Evolutionary conservation across 2,888 invertebrate species (phyloP), one percentile per base, ranked within the genome.

Genomic region (Eudasyphora cyanicolor): DNA sequence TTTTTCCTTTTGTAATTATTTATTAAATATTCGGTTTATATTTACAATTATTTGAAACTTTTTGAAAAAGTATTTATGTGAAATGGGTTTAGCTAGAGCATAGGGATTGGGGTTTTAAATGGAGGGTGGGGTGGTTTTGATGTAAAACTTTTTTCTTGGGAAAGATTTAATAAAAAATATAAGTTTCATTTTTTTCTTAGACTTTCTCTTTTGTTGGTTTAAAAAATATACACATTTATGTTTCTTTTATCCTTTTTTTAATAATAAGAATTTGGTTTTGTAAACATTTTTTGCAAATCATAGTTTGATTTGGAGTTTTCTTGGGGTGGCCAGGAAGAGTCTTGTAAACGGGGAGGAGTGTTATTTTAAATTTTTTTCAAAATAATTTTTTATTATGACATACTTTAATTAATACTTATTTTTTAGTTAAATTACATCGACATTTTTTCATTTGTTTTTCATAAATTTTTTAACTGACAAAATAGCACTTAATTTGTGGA

Each of bases 401-500:
- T 45, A 17, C 1, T 19, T 51, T 21, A 21, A 21, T 74, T 51
- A 78, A 57, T 71, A 80, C 75, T 84, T 76, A 80, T 71, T 19
- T 67, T 76, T 76, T 80, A 80, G 45, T 62, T 78, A 77, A 84
- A 84, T 78, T 84, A 81, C 80, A 81, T 84, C 64, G 71, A 84
- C 71, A n/a, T 69, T 79, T 73, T 51, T 32, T 32, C 49, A 54
- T 45, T 73, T 76, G 7, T 54, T 76, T 67, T 49, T n/a, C 21
- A 69, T 70, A 29, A n/a, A 42, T 79, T 62, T 57, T 73, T 74
- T 78, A 64, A 76, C 71, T 78, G 81, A 81, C 73, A 84, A 83
- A 84, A 81, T 84, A 84, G 80, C 84, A 81, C 81, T 84, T 80
- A 77, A 69, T 78, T 80, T 77, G 62, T 71, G 49, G 70, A 62